phyloP scores from a whole-genome alignment of 2,113 vertebrate species.

The Archocentrus centrarchus region DNA sequence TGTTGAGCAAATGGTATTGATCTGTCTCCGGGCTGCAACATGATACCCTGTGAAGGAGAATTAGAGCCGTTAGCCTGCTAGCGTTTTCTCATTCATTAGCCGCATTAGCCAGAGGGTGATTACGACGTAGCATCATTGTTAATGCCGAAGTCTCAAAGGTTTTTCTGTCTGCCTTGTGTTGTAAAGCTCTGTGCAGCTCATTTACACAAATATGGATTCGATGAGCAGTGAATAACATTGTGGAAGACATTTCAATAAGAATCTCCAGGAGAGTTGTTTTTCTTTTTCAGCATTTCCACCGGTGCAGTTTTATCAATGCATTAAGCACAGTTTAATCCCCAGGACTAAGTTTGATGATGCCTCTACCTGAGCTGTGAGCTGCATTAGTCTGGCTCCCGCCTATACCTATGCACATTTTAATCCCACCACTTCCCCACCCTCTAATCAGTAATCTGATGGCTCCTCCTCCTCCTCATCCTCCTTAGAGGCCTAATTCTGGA shows the following conservation, averaged over 20 bases:
- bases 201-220: conserved; percentile 69
- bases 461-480: conserved; percentile 42
- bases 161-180: conserved; percentile 51
- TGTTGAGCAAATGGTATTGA: conserved; percentile 97
- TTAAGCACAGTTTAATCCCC: conserved; percentile 32
- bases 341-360: conserved; percentile 44
- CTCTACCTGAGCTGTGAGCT: conserved; percentile 53
- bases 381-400: conserved; percentile 50
- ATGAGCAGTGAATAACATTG: conserved; percentile 49
- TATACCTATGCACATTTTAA: conserved; percentile 47
- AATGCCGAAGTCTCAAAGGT: conserved; percentile 53
- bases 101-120: conserved; percentile 71
- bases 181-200: conserved; percentile 54
- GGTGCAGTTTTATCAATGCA: conserved; percentile 15
- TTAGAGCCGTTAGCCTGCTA: conserved; percentile 85
- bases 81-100: conserved; percentile 80
- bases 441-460: conserved; percentile 73
- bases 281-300: conserved; percentile 15
- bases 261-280: conserved; percentile 39
- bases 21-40: conserved; percentile 92
- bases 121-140: conserved; percentile 62
- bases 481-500: conserved; percentile 55
- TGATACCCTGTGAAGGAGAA: conserved; percentile 95
- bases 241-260: conserved; percentile 39
- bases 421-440: conserved; percentile 64